Conservation (phyloP, 2,888 invertebrate genomes). For the Chironomus riparius region DNA sequence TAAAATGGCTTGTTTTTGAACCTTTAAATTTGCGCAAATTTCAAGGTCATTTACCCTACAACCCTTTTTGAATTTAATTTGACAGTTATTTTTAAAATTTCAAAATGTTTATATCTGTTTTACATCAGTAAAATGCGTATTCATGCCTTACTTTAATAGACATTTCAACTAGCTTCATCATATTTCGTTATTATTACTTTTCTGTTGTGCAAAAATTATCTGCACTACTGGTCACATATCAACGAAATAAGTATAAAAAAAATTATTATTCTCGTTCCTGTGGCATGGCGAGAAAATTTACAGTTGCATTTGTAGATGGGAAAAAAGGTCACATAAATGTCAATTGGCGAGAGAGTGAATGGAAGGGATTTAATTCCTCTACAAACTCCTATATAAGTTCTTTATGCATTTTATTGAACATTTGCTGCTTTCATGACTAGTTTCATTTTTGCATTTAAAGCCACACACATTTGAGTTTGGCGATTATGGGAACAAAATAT, state of each 20-base stretch:
- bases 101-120: no score
- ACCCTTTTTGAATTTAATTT: no score
- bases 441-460: not conserved
- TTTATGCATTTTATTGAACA: not conserved
- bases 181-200: not conserved
- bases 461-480: not conserved
- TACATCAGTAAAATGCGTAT: no score
- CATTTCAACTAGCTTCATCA: not conserved
- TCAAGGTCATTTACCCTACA: no score
- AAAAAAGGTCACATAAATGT: constrained; percentile 30
- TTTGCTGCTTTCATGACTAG: not conserved
- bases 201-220: not conserved
- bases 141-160: not conserved
- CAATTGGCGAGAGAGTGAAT: constrained; percentile 22
- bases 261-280: no score
- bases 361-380: not conserved
- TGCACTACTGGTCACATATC: not conserved
- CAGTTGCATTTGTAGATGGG: constrained; percentile 1
- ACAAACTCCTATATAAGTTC: not conserved
- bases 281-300: not conserved
- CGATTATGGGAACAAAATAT: not conserved
- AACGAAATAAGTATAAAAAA: not conserved
- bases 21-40: no score
- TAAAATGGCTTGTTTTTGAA: no score
- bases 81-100: no score